These are phyloP conservation scores for Lycaena phlaeas DNA, from an alignment of 2,888 invertebrate genomes.

Conservation along the genomic window DNA sequence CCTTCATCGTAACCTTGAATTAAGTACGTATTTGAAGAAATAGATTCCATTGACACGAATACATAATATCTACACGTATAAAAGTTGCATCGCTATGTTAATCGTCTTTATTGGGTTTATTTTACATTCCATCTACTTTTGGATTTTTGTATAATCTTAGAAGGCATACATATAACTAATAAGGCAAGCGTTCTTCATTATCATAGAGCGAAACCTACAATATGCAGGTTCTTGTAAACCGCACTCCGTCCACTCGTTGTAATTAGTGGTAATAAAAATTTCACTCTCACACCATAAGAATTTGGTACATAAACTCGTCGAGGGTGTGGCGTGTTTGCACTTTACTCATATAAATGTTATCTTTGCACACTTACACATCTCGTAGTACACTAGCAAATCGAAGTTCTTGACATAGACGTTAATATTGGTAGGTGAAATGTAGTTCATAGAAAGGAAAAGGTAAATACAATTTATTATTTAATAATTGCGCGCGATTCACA, in stretches of 20 bases:
- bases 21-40: neutral
- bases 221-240: slow-evolving; percentile 58
- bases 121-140: slow-evolving; percentile 3
- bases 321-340: slow-evolving; percentile 43
- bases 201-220: slow-evolving; percentile 44
- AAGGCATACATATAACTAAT: slow-evolving; percentile 18
- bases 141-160: slow-evolving; percentile 8
- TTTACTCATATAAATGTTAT: slow-evolving; percentile 30
- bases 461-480: slow-evolving; percentile 24
- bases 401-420: slow-evolving; percentile 36
- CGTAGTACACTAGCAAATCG: slow-evolving; percentile 61
- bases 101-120: neutral
- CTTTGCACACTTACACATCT: slow-evolving; percentile 60
- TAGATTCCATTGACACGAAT: neutral
- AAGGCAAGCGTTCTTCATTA: slow-evolving; percentile 23
- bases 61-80: neutral
- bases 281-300: slow-evolving; percentile 51
- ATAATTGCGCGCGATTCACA: slow-evolving; percentile 40
- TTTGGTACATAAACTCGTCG: slow-evolving; percentile 36
- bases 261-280: slow-evolving; percentile 41
- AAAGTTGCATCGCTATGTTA: neutral
- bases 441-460: slow-evolving; percentile 30
- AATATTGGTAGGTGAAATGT: slow-evolving; percentile 16
- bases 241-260: slow-evolving; percentile 47
- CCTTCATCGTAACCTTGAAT: neutral